Evolutionary conservation across 1,140 invertebrate genomes (phyloP), one percentile per base, ranked within the genome.

Genomic region (Tigriopus japonicus): DNA sequence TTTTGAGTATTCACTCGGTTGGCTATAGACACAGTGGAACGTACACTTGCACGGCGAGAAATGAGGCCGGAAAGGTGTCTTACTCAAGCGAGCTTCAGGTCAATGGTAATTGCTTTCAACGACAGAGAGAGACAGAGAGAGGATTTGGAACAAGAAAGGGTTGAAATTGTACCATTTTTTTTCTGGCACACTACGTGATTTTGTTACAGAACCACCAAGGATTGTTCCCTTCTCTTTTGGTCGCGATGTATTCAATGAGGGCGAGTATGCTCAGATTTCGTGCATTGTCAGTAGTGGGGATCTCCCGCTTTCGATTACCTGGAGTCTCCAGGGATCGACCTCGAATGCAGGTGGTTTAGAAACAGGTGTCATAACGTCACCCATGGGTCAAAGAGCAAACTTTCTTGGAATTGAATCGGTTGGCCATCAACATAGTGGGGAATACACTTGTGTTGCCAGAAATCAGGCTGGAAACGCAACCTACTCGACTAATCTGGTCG

Each of bases 401-500:
- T n/a, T 62, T 42, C 52, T 84, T 61, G 78, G 74, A 52, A 83
- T 85, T 65, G 79, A 81, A 35, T 76, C 62, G 9, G 62, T 63
- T 7, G 60, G 60, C 17, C 21, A 41, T 52, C 28, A n/a, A 6
- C 59, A 62, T 24, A 49, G 15, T 19, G 62, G 62, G 5, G 81
- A 83, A 66, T 86, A 86, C 69, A 81, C 82, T 14, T 87, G 85
- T 70, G 71, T 76, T 21, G 84, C 80, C 23, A 76, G 73, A 64
- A 86, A 86, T 71, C 69, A 71, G 51, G 81, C 80, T 15, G 82
- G 81, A 43, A 71, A 71, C 67, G 69, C 74, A 61, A 76, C 78
- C 65, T 74, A 81, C 65, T 78, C 80, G 42, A 72, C 80, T 62
- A 74, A 78, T 67, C 71, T 85, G 61, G 72, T 81, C 63, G 81